Percentiles rank a stretch among this genome's conserved stretches.
These are phyloP conservation scores for Xylocopa sonorina DNA, from an alignment of 1,140 invertebrate genomes.

Conservation along the genomic window DNA sequence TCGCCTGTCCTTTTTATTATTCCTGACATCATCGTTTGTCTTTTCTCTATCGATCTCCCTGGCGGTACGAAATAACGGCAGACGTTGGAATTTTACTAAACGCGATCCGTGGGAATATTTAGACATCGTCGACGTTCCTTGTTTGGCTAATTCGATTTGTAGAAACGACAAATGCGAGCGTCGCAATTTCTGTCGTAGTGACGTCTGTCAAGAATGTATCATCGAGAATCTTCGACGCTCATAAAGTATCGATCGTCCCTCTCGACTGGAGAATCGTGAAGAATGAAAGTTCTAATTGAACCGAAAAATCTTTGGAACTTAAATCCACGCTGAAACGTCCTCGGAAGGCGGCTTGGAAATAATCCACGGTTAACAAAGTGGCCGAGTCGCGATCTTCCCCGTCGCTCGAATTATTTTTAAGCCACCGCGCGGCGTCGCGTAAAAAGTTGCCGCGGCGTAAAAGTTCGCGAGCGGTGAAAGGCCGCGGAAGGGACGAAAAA, in stretches of 20 bases:
- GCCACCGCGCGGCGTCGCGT: neutral
- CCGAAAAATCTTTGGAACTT: neutral
- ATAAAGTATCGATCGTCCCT: too few species aligned
- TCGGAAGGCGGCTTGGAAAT: too few species aligned
- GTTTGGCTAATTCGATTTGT: too few species aligned
- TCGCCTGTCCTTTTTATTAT: constrained; percentile 26
- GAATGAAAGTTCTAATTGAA: neutral
- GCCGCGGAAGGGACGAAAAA: neutral
- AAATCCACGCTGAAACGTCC: neutral
- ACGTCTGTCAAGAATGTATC: too few species aligned
- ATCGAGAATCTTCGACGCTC: neutral
- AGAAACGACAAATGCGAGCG: too few species aligned
- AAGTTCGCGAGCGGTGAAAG: constrained; percentile 2
- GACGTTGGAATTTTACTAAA: too few species aligned
- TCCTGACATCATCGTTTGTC: constrained; percentile 8
- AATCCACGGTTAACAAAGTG: too few species aligned
- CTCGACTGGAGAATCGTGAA: neutral
- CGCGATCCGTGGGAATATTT: too few species aligned
- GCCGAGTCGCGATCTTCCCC: neutral
- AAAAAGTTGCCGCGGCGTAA: constrained; percentile 9
- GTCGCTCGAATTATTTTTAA: constrained; percentile 7
- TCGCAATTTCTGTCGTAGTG: too few species aligned
- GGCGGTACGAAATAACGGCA: too few species aligned
- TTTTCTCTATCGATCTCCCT: neutral
- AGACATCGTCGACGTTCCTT: too few species aligned